A percentile compares a stretch with the other conserved stretches of the same genome.
These are phyloP conservation scores for Drosophila saltans DNA, from an alignment of 1,140 invertebrate genomes.

Conservation along the genomic window DNA sequence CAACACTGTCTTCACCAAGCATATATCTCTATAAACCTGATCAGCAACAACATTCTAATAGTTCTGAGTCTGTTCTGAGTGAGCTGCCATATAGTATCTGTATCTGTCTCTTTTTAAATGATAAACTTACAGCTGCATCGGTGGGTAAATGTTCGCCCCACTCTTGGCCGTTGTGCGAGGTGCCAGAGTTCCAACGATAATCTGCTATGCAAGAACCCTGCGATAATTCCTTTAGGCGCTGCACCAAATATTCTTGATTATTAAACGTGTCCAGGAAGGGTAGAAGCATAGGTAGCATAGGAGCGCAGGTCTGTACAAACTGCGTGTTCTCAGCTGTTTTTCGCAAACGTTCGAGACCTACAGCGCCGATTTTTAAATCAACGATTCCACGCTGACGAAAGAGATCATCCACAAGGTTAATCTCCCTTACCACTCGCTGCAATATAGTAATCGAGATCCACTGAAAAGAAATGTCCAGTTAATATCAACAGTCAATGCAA, in stretches of 20 bases:
- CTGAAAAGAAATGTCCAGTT: constrained; percentile 79
- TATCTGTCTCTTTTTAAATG: background rate
- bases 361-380: constrained; percentile 88
- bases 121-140: constrained; percentile 88
- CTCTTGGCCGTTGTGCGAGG: constrained; percentile 88
- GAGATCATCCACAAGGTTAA: constrained; percentile 87
- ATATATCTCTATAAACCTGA: too few species aligned
- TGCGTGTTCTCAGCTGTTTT: constrained; percentile 86
- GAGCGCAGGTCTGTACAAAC: constrained; percentile 87
- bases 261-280: constrained; percentile 91
- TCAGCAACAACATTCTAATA: too few species aligned
- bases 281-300: constrained; percentile 88
- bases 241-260: constrained; percentile 93
- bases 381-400: constrained; percentile 88
- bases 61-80: too few species aligned
- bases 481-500: background rate
- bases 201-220: constrained; percentile 92
- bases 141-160: constrained; percentile 92
- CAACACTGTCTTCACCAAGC: too few species aligned
- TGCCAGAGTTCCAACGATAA: constrained; percentile 91
- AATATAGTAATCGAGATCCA: constrained; percentile 92
- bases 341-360: constrained; percentile 88
- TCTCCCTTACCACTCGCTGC: constrained; percentile 88
- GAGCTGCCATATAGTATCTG: too few species aligned
- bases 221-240: constrained; percentile 89